phyloP scores from a whole-genome alignment of 2,888 invertebrate species.

The Lochmaea capreae region DNA sequence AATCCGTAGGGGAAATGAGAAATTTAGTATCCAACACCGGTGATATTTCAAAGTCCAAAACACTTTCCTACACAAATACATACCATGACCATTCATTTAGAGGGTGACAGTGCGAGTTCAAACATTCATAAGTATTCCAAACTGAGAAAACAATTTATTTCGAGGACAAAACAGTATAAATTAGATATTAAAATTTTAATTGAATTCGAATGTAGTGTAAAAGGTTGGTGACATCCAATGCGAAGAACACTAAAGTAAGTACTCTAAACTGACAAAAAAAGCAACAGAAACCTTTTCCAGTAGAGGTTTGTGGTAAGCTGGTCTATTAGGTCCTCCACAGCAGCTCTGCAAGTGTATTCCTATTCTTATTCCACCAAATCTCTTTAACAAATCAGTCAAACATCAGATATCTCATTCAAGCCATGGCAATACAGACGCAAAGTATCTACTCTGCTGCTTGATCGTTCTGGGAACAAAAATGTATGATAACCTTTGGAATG shows the following conservation, averaged over 20 bases:
- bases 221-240: no score
- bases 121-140: constrained; percentile 35
- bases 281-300: no score
- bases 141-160: background rate
- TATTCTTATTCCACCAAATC: no score
- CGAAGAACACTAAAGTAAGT: no score
- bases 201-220: no score
- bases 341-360: background rate
- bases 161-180: background rate
- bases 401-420: no score
- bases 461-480: background rate
- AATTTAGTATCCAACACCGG: constrained; percentile 61
- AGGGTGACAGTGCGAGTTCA: constrained; percentile 38
- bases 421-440: no score
- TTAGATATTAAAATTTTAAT: no score
- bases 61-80: constrained; percentile 54
- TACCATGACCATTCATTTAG: constrained; percentile 44
- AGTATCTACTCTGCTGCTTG: background rate
- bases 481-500: background rate
- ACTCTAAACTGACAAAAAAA: no score
- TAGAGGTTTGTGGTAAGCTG: background rate
- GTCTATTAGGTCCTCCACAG: background rate
- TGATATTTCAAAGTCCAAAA: constrained; percentile 63
- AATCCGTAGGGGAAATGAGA: constrained; percentile 58
- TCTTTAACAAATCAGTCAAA: no score